Evolutionary conservation across 2,888 invertebrate genomes (phyloP), one percentile per base, ranked within the genome.

Genomic region (Argyra leucocephala): DNA sequence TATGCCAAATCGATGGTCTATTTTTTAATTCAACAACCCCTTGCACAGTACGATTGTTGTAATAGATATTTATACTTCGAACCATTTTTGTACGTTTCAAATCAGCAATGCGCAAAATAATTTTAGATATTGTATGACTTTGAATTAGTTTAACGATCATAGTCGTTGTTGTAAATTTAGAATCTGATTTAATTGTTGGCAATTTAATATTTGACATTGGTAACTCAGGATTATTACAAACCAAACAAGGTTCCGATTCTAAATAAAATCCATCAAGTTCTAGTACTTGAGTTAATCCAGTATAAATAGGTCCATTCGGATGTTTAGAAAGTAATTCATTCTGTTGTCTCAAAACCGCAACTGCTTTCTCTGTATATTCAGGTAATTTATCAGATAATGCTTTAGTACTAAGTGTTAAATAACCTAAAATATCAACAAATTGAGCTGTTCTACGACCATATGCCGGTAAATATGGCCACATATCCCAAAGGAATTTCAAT

Each of bases 11-110:
- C 1, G 92, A 89, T 80, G 96, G 94, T 73, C 93, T 91, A 77
- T 97, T 97, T 81, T 97, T 98, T 58, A 98, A 82, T 77, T 99
- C 98, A 23, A 98, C 96, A 4, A 97, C 96, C 0, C 96, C 96
- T 76, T 96, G 96, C 0, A 97, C 96, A 63, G 88, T 90, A 65
- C 96, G 86, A 78, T 96, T 96, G 78, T 96, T 97, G 82, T 98
- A 98, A 81, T 93, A 97, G 72, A 98, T 91, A 79, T 94, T 95
- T 74, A 98, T 90, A 1, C 93, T 91, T 68, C 95, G 87, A 65
- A 97, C 96, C 96, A 97, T 97, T 83, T 98, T 96, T 65, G 93
- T 93, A 67, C 96, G 86, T 79, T 98, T 98, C 69, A 98, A 84
- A 78, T 99, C 98, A 10, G 93, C 92, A 74, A 98, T 92, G 66